Conservation (phyloP, 2,113 vertebrate species). For the Leptocoma aspasia region DNA sequence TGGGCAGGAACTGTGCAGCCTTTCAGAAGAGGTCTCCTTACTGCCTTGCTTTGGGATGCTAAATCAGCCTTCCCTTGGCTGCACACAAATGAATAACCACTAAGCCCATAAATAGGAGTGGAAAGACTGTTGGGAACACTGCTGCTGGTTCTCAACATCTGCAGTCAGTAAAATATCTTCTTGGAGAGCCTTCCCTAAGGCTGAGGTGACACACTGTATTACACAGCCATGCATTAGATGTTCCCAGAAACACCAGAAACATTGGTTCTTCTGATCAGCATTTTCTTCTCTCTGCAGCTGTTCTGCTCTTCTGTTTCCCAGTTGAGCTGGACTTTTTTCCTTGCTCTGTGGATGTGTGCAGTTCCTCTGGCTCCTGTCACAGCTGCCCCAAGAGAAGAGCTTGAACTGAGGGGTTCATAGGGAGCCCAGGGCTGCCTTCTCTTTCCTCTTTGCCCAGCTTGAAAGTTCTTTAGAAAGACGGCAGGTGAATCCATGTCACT, state of each 20-base stretch:
- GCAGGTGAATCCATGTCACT: not conserved
- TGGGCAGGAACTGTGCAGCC: not conserved
- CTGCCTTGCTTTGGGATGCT: not conserved
- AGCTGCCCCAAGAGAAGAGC: not conserved
- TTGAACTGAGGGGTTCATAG: not conserved
- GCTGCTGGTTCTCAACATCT: not conserved
- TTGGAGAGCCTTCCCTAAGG: not conserved
- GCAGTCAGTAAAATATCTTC: not conserved
- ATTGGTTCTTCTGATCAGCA: not conserved
- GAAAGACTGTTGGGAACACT: not conserved
- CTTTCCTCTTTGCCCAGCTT: not conserved
- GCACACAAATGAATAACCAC: not conserved
- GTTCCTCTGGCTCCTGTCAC: not conserved
- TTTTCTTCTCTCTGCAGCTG: not conserved
- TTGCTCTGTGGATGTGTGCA: not conserved
- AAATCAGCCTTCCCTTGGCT: not conserved
- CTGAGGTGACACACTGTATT: not conserved
- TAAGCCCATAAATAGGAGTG: not conserved
- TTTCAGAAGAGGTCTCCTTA: not conserved
- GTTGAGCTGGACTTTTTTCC: not conserved
- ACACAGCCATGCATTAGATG: not conserved
- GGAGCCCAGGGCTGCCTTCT: not conserved
- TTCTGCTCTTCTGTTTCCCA: not conserved
- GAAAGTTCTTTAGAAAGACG: not conserved
- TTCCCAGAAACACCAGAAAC: not conserved